These are phyloP conservation scores for Monochamus alternatus DNA, from an alignment of 2,888 invertebrate species.

Conservation along the genomic window DNA sequence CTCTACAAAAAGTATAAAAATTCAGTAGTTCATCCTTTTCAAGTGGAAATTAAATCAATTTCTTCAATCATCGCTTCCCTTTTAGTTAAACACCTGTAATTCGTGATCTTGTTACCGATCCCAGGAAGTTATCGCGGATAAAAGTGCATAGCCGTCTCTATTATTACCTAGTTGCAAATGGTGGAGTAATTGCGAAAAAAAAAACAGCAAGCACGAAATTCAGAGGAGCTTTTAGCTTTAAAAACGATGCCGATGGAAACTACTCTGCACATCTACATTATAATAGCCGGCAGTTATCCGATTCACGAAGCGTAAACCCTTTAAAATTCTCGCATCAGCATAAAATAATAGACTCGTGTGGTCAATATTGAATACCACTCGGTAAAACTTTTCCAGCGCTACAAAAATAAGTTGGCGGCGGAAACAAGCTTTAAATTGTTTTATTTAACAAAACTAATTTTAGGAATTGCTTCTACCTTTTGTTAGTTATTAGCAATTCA, in stretches of 20 bases:
- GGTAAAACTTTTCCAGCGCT: not conserved
- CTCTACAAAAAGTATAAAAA: too few species aligned
- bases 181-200: not conserved
- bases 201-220: not conserved
- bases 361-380: not conserved
- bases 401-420: not conserved
- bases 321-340: not conserved
- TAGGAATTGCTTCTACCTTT: not conserved
- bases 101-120: not conserved
- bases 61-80: too few species aligned
- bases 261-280: not conserved
- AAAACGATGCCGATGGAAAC: not conserved
- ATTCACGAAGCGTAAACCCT: not conserved
- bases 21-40: too few species aligned
- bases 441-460: not conserved
- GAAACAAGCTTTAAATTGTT: not conserved
- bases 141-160: not conserved
- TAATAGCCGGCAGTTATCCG: not conserved
- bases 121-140: not conserved
- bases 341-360: not conserved
- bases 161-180: not conserved
- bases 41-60: too few species aligned
- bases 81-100: too few species aligned
- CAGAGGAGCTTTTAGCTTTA: not conserved
- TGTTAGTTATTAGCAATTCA: too few species aligned